Evolutionary conservation across 2,797 vertebrate species (phyloP), one percentile per base, ranked within the genome.

Genomic region (Allobates femoralis): DNA sequence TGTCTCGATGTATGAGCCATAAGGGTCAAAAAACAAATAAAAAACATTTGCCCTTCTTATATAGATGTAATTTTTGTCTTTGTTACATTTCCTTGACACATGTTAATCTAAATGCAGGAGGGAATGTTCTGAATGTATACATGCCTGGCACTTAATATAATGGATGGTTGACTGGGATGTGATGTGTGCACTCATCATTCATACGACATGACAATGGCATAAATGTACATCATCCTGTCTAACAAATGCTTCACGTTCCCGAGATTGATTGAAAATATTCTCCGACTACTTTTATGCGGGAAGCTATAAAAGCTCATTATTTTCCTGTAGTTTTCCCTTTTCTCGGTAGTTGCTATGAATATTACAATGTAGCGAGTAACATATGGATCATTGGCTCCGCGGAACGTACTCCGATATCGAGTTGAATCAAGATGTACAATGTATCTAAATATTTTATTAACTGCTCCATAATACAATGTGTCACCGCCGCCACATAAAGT

Each of bases 361-460:
- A 85, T 67, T 69, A 41, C 19, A 55, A 81, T 81, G 67, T 28
- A 76, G 37, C 14, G 12, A 32, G 10, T 81, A 81, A 81, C 62
- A 30, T 71, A 81, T 74, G 66, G 67, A 86, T 32, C 53, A 37
- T 8, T 56, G 21, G 14, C 56, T 51, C 19, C 41, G 26, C 60
- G 5, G 60, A 23, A 41, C n/a, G 28, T 30, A 58, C 34, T 26
- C 21, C 41, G 46, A 16, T 74, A 74, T 26, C 3, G 37, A 74
- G 23, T 16, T 1, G 15, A 26, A 32, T 71, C 11, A 73, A 73
- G 37, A 67, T 50, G 53, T 81, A 74, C 69, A 15, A 32, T 69
- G 69, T 79, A 23, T 50, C 67, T 74, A 84, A 87, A 87, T 84
- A 80, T 87, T 84, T 79, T 19, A 84, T 79, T 53, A 84, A 73